Evolutionary conservation across 2,888 invertebrate species (phyloP).

Genomic region (Polyploca ridens): DNA sequence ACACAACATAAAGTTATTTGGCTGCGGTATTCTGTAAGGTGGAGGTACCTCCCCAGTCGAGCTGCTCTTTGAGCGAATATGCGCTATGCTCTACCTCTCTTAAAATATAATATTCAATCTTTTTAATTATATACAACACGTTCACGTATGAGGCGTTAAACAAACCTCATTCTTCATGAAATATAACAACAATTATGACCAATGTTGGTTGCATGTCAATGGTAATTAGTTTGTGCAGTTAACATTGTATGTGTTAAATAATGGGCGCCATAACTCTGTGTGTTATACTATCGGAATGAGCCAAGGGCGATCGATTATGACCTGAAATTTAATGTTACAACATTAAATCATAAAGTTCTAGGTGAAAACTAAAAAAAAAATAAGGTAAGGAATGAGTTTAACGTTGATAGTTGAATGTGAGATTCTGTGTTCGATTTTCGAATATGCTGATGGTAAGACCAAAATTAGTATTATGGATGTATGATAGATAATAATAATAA

Average conservation of each 20-base stretch:
- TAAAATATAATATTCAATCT: too few species aligned
- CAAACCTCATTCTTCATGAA: neutral
- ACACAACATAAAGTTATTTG: too few species aligned
- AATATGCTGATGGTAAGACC: too few species aligned
- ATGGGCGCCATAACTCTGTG: slow-evolving; percentile 25
- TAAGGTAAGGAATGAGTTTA: too few species aligned
- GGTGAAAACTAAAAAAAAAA: neutral
- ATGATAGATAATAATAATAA: too few species aligned
- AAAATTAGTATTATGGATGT: too few species aligned
- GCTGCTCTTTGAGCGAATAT: too few species aligned
- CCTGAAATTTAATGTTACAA: neutral
- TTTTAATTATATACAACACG: neutral
- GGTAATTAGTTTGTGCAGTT: slow-evolving; percentile 26
- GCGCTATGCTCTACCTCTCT: too few species aligned
- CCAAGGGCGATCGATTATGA: slow-evolving; percentile 14
- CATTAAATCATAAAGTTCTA: neutral
- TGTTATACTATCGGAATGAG: slow-evolving; percentile 19
- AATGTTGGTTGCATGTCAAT: slow-evolving; percentile 24
- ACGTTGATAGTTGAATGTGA: too few species aligned
- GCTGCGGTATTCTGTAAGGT: too few species aligned
- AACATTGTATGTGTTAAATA: slow-evolving; percentile 27
- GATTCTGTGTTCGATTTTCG: too few species aligned
- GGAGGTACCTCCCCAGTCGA: too few species aligned
- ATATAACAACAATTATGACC: slow-evolving; percentile 25
- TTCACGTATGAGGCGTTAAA: neutral